phyloP scores from a whole-genome alignment of 2,113 vertebrate genomes.

The Beaufortia kweichowensis region DNA sequence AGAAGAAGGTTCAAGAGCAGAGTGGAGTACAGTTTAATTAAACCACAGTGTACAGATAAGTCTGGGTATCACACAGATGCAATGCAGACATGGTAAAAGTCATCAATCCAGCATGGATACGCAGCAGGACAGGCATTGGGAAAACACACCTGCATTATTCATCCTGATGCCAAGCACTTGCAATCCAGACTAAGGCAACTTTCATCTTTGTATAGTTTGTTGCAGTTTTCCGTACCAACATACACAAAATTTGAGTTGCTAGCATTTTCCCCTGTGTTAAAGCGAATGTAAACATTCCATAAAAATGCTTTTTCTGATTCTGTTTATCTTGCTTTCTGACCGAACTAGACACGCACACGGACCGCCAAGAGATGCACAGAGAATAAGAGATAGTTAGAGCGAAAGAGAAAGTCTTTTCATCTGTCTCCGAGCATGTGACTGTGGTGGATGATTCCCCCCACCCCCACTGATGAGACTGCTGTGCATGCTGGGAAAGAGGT shows the following conservation, averaged over 20 bases:
- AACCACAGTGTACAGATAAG: conserved; percentile 20
- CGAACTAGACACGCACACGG: background rate
- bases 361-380: background rate
- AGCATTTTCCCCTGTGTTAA: background rate
- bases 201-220: background rate
- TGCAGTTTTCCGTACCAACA: background rate
- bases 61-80: background rate
- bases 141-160: conserved; percentile 22
- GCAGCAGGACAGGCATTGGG: conserved; percentile 8
- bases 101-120: conserved; percentile 35
- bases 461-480: conserved; percentile 52
- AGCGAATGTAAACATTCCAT: conserved; percentile 8
- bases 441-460: conserved; percentile 26
- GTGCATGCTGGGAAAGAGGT: conserved; percentile 67
- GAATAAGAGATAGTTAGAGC: conserved; percentile 35
- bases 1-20: conserved; percentile 26
- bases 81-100: conserved; percentile 20
- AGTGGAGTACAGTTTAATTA: conserved; percentile 50
- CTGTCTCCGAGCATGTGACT: conserved; percentile 39
- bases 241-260: background rate
- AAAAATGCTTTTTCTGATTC: conserved; percentile 18
- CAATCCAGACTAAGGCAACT: conserved; percentile 17
- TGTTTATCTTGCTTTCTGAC: conserved; percentile 31
- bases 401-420: conserved; percentile 37
- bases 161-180: conserved; percentile 19